These are phyloP conservation scores for Athalia rosae DNA, from an alignment of 2,888 invertebrate genomes.

Conservation along the genomic window DNA sequence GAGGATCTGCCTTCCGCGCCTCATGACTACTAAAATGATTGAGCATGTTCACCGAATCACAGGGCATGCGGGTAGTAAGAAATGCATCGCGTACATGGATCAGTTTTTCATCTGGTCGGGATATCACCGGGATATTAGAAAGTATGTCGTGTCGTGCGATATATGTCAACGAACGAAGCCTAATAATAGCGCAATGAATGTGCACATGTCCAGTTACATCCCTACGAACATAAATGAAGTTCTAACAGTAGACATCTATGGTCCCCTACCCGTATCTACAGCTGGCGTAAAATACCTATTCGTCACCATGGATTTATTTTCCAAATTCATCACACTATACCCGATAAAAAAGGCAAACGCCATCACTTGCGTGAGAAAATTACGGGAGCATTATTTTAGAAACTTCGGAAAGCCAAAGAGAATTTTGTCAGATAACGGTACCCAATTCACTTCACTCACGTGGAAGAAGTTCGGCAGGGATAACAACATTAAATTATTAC, in stretches of 20 bases:
- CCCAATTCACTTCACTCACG: conserved; percentile 49
- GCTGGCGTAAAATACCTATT: conserved; percentile 54
- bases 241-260: conserved; percentile 49
- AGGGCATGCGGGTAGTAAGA: not conserved
- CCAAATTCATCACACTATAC: conserved; percentile 55
- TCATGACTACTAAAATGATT: no score
- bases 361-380: conserved; percentile 35
- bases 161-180: conserved; percentile 39
- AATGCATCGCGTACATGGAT: not conserved
- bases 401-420: conserved; percentile 32
- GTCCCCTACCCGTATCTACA: conserved; percentile 44
- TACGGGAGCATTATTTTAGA: conserved; percentile 8
- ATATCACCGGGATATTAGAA: not conserved
- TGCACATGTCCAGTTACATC: conserved; percentile 38
- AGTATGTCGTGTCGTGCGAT: not conserved
- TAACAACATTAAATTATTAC: not conserved
- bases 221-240: conserved; percentile 25
- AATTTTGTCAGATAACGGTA: conserved; percentile 51
- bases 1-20: no score
- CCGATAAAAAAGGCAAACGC: conserved; percentile 53
- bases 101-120: not conserved
- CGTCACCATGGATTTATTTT: conserved; percentile 55
- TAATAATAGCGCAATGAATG: conserved; percentile 24
- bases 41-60: no score
- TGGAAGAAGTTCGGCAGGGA: conserved; percentile 44